Evolutionary conservation across 1,140 invertebrate genomes (phyloP), one percentile per base, ranked within the genome.

Genomic region (Medauroidea extradentata): DNA sequence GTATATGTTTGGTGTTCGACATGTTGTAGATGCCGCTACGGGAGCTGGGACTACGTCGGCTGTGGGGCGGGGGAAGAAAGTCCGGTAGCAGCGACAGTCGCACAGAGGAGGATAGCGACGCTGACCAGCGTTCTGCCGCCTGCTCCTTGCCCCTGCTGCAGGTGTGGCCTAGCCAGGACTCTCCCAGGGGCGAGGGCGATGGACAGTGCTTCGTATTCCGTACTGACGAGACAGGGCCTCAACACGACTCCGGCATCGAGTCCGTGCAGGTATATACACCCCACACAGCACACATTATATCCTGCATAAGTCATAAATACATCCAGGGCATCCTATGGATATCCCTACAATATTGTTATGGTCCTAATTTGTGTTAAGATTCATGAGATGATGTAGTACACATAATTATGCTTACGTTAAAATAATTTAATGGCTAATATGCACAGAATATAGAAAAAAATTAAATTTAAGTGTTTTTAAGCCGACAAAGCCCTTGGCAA

Each of bases 141-240:
- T 81, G 80, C 67, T 81, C 80, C 23, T 71, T 86, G 60, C 85
- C 85, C 5, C 67, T 86, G 57, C 70, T 86, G 34, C 84, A 86
- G 67, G 82, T 86, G 75, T 82, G 81, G 81, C 81, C 81, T 51
- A 82, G 80, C 73, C 76, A 81, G 67, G 85, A 87, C 64, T 87
- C 85, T 4, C 85, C 85, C 14, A 75, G 84, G 54, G 83, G 83
- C 60, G 84, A 86, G 65, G 81, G 80, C 9, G 84, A 87, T 54
- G 83, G 83, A 18, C 83, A 86, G 66, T 83, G 81, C 54, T 88
- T 87, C 66, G 74, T 87, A 18, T 88, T 86, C 62, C 80, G 79
- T 29, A 72, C 71, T 41, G 78, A 79, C 58, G 73, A 76, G 27
- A 78, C 79, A 65, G 78, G 77, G 16, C 58, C 66, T 43, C 74